These are phyloP conservation scores for Melipona bicolor DNA, from an alignment of 2,888 invertebrate species.

Conservation along the genomic window DNA sequence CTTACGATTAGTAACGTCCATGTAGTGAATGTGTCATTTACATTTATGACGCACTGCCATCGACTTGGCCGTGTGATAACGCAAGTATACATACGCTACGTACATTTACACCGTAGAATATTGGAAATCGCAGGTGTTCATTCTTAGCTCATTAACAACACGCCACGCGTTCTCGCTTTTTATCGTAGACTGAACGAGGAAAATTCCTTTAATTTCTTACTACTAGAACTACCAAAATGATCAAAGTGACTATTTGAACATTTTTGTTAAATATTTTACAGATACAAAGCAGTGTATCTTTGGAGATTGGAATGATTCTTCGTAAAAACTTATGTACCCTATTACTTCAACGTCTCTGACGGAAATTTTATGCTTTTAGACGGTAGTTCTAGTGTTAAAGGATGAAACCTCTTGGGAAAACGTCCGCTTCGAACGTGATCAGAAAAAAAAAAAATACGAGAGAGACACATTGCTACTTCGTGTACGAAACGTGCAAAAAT, in stretches of 20 bases:
- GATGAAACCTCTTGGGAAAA: not conserved
- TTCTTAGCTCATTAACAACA: not conserved
- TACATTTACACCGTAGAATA: not conserved
- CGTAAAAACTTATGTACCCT: no score
- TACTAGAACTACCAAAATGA: no score
- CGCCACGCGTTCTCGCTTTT: not conserved
- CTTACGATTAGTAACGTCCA: conserved; percentile 5
- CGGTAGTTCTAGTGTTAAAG: not conserved
- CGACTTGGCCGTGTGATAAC: conserved; percentile 26
- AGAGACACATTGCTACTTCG: not conserved
- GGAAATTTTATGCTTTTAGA: no score
- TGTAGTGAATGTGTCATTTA: not conserved
- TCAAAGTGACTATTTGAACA: no score
- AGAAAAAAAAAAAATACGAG: no score
- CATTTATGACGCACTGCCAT: conserved; percentile 12
- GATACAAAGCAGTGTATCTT: no score
- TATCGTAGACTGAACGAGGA: not conserved
- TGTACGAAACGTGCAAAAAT: not conserved
- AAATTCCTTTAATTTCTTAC: not conserved
- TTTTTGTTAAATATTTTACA: no score
- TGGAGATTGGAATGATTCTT: no score
- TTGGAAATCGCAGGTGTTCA: not conserved
- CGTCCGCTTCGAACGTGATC: not conserved
- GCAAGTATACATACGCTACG: not conserved
- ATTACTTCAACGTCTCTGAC: no score